A percentile compares a stretch with the other conserved stretches of the same genome.
Conservation (phyloP, 2,797 vertebrate genomes). For the Pseudochirops corinnae region DNA sequence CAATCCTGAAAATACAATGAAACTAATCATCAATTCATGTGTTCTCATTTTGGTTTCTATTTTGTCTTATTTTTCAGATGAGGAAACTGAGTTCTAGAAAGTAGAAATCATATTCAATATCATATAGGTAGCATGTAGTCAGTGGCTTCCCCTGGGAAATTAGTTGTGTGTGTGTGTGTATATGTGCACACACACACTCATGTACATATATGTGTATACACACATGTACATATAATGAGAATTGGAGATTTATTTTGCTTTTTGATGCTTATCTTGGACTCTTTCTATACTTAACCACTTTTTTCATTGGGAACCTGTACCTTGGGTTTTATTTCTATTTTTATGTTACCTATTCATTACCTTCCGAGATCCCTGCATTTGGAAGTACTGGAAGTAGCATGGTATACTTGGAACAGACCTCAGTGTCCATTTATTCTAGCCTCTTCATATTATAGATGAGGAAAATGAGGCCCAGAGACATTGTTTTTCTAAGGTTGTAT, state of each 20-base stretch:
- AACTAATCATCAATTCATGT: not conserved
- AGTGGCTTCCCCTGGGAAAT: not conserved
- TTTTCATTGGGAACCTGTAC: not conserved
- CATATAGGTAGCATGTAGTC: not conserved
- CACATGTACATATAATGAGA: not conserved
- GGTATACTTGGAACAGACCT: not conserved
- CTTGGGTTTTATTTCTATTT: not conserved
- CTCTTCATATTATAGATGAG: not conserved
- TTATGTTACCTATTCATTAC: not conserved
- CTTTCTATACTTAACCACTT: not conserved
- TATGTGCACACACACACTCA: not conserved
- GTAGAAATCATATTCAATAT: not conserved
- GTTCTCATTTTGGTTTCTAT: not conserved
- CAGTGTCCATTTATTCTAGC: not conserved
- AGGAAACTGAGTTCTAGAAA: not conserved
- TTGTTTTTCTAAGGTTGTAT: not conserved
- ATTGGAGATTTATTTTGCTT: constrained; percentile 9
- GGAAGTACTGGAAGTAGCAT: not conserved
- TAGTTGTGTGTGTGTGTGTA: not conserved
- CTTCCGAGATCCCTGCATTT: not conserved
- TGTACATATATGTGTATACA: no score
- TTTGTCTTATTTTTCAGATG: not conserved
- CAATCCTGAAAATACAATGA: not conserved
- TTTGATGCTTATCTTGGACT: not conserved
- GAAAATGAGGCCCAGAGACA: not conserved